A percentile compares a stretch with the other conserved stretches of the same genome.
phyloP scores from a whole-genome alignment of 2,797 vertebrate genomes.

The Squalus acanthias region DNA sequence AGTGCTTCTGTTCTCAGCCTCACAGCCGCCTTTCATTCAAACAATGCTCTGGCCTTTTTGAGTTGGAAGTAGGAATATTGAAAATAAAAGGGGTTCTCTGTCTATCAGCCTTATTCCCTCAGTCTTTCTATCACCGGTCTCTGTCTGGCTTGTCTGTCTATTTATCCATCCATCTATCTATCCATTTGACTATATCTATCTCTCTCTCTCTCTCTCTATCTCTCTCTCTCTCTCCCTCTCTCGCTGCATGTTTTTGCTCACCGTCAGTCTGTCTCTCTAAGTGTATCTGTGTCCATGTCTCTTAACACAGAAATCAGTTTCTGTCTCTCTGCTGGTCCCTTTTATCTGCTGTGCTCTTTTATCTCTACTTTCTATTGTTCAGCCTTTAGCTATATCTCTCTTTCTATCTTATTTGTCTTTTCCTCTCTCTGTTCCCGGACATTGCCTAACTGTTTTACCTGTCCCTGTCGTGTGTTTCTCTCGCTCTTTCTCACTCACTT shows the following conservation, averaged over 20 bases:
- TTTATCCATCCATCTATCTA: not conserved
- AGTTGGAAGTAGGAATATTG: conserved; percentile 53
- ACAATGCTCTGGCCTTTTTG: conserved; percentile 56
- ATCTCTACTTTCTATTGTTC: not conserved
- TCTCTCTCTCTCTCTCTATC: not conserved
- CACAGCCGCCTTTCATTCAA: conserved; percentile 51
- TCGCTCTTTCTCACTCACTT: no score
- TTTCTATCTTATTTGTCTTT: not conserved
- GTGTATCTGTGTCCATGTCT: not conserved
- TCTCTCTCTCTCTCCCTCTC: no score
- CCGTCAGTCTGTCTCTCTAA: not conserved
- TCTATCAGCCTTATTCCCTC: not conserved
- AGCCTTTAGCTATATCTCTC: not conserved
- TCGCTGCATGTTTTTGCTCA: not conserved
- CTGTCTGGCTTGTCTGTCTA: not conserved
- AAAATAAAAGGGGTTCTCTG: conserved; percentile 42
- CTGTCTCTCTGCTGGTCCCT: not conserved
- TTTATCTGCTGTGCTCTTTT: not conserved
- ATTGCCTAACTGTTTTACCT: not conserved
- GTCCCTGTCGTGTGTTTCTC: not conserved
- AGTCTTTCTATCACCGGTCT: not conserved
- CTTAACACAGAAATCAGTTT: no score
- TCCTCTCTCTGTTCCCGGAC: not conserved
- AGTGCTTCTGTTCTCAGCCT: conserved; percentile 49
- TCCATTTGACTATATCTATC: not conserved